Conservation (phyloP, 2,888 invertebrate species). For the Conistra vaccinii region DNA sequence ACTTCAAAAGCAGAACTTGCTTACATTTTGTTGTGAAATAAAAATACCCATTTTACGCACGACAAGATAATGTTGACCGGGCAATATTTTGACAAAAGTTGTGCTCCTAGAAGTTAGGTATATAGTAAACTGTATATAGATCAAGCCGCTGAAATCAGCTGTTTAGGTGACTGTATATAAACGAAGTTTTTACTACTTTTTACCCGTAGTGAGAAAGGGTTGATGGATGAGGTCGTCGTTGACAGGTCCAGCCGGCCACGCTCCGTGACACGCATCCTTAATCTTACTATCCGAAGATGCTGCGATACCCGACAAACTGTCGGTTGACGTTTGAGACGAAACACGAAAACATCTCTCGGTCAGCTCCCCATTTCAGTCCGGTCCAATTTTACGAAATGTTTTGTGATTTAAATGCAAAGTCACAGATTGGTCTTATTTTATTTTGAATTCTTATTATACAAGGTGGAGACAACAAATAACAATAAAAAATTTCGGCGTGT, state of each 20-base stretch:
- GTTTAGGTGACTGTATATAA: slow-evolving; percentile 51
- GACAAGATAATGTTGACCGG: neutral
- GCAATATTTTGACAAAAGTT: neutral
- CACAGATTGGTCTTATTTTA: slow-evolving; percentile 13
- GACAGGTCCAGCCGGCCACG: slow-evolving; percentile 78
- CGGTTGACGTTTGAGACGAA: slow-evolving; percentile 43
- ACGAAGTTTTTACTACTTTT: slow-evolving; percentile 63
- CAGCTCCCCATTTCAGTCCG: slow-evolving; percentile 43
- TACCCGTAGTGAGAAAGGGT: slow-evolving; percentile 74
- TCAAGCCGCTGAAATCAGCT: slow-evolving; percentile 40
- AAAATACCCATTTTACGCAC: neutral
- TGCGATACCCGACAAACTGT: slow-evolving; percentile 67
- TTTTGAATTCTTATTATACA: slow-evolving; percentile 1
- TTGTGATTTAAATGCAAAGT: slow-evolving; percentile 45
- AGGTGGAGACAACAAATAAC: too few relatives aligned
- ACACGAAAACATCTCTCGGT: slow-evolving; percentile 44
- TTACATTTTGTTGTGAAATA: neutral
- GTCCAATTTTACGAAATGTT: slow-evolving; percentile 46
- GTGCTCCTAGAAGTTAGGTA: neutral
- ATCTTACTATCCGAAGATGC: slow-evolving; percentile 64
- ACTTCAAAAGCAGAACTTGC: neutral
- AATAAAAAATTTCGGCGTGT: too few relatives aligned
- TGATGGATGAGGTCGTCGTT: slow-evolving; percentile 83
- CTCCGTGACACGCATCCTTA: slow-evolving; percentile 82
- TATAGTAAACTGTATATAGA: neutral